Evolutionary conservation across 2,797 vertebrate genomes (phyloP).

Genomic region (Etheostoma nigrum): DNA sequence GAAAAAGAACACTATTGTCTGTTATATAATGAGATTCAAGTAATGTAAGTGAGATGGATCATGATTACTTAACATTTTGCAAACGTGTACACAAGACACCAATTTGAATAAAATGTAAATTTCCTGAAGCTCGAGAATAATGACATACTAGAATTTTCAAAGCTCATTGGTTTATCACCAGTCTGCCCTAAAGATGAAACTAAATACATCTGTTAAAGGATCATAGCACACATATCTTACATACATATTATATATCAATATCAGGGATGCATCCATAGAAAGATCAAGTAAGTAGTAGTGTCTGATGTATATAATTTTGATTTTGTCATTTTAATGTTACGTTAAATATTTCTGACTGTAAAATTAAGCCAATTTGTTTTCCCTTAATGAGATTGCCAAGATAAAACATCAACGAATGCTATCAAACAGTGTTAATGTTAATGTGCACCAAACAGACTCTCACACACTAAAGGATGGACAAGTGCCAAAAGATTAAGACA

Average conservation of each 20-base stretch:
- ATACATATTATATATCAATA: background rate
- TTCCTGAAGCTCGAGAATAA: background rate
- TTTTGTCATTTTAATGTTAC: background rate
- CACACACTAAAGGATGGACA: background rate
- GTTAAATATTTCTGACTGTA: background rate
- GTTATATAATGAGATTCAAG: background rate
- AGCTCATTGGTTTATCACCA: background rate
- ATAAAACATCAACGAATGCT: background rate
- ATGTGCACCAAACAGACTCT: background rate
- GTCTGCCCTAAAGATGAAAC: background rate
- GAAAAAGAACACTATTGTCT: background rate
- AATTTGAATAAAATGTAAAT: too few relatives aligned
- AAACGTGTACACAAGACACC: background rate
- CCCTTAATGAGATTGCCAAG: background rate
- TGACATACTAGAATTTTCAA: background rate
- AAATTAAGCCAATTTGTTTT: background rate
- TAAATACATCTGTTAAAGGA: background rate
- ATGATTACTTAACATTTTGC: background rate
- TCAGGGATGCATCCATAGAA: background rate
- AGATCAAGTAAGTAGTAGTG: background rate
- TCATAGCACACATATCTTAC: background rate
- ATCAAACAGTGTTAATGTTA: background rate
- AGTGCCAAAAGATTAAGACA: conserved; percentile 1
- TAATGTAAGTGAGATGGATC: background rate
- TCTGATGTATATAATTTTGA: background rate